Evolutionary conservation across 2,113 vertebrate genomes (phyloP), one percentile per base, ranked within the genome.

Genomic region (Pampusana beccarii): DNA sequence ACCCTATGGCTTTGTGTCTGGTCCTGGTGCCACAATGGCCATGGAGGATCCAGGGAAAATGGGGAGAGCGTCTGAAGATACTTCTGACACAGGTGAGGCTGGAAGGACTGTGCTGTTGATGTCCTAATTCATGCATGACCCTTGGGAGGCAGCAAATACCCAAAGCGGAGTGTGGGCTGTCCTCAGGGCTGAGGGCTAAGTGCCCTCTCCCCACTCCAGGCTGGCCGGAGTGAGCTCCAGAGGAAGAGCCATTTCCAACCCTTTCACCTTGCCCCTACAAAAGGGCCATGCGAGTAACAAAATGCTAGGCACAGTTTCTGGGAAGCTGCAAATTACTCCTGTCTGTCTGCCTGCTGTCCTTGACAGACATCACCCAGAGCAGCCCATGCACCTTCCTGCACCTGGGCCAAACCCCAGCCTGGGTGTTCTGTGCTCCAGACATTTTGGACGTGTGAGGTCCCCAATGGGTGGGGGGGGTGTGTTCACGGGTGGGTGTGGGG

Each of bases 101-200:
- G 72, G 50, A 87, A 77, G 13, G 56, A 57, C 51, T 66, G 31
- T 40, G 56, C 7, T 84, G 29, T 16, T 46, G 14, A 57, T 34
- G 25, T 40, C 46, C 33, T 62, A 73, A 53, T 50, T 48, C 13
- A 42, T 15, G 10, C 24, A 44, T 28, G 21, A 80, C 73, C 21
- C 29, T 29, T 13, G 10, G 56, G 40, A 72, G 11, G 38, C 10
- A 83, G 25, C 64, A 90, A 67, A 80, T 16, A 80, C 1, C n/a
- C n/a, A 16, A 2, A 85, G 70, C 19, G 34, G 42, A 75, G 36
- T 0, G 0, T 16, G 31, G 23, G 26, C 31, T 74, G 50, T 83
- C 36, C 44, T 65, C 19, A 0, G 26, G 9, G 21, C 38, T 57
- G 36, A 91, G 23, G 18, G n/a, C 56, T 50, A 2, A 25, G 42